Evolutionary conservation across 2,113 vertebrate genomes (phyloP).

Genomic region (Xiphorhynchus elegans): DNA sequence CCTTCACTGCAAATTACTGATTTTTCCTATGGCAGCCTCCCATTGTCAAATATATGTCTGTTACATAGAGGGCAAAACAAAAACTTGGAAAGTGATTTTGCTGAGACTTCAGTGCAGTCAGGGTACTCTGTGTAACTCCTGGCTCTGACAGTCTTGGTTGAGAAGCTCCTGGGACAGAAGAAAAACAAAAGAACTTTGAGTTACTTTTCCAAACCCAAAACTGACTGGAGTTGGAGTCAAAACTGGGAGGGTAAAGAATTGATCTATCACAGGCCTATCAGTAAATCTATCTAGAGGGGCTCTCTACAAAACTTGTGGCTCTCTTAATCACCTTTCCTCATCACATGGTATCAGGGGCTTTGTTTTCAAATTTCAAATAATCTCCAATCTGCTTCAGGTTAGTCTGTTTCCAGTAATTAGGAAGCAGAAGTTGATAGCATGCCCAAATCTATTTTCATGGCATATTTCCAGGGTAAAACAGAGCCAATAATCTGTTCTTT

Average conservation of each 20-base stretch:
- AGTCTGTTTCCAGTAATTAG: background rate
- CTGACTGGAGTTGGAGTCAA: background rate
- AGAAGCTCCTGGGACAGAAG: background rate
- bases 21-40: background rate
- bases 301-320: background rate
- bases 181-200: background rate
- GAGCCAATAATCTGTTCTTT: background rate
- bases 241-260: background rate
- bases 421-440: background rate
- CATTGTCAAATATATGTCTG: background rate
- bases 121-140: background rate
- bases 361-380: rapidly evolving
- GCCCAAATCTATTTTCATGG: background rate
- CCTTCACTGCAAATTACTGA: background rate
- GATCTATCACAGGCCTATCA: background rate
- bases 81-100: background rate
- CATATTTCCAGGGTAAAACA: background rate
- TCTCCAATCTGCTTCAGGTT: background rate
- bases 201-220: background rate
- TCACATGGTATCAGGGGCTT: background rate
- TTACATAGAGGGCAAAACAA: background rate
- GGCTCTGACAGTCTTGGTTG: background rate
- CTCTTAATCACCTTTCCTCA: background rate
- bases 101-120: background rate
- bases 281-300: background rate